Conservation (phyloP, 2,113 vertebrate species). For the Heterocephalus glaber region DNA sequence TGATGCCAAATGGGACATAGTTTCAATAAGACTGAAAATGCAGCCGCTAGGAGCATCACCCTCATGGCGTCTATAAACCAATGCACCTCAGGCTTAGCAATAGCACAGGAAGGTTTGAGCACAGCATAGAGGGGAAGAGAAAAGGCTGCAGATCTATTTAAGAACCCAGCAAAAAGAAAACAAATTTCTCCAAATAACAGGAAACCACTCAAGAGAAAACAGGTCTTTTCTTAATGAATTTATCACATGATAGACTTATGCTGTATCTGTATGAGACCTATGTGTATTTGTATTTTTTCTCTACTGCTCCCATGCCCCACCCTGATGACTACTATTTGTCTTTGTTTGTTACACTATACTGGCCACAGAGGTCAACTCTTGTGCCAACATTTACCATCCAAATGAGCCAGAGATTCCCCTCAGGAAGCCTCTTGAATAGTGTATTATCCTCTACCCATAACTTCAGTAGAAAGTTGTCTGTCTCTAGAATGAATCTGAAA, state of each 20-base stretch:
- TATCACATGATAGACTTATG: neutral
- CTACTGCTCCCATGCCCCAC: too few species aligned
- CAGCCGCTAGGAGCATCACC: neutral
- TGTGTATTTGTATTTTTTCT: neutral
- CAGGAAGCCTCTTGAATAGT: neutral
- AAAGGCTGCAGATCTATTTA: neutral
- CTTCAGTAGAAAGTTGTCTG: neutral
- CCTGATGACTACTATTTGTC: neutral
- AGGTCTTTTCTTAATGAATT: neutral
- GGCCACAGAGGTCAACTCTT: neutral
- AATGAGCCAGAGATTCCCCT: neutral
- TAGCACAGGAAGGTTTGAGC: fast-evolving
- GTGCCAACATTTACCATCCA: neutral
- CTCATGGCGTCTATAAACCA: fast-evolving
- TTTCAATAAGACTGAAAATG: neutral
- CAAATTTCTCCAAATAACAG: neutral
- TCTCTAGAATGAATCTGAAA: neutral
- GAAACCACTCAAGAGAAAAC: neutral
- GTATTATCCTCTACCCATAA: too few species aligned
- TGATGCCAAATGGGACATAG: neutral
- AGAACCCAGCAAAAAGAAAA: neutral
- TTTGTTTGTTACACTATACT: neutral
- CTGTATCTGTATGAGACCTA: neutral
- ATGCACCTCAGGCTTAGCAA: neutral
- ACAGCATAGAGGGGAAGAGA: fast-evolving